Conservation (phyloP, 1,140 invertebrate species). For the Goniozus legneri region DNA sequence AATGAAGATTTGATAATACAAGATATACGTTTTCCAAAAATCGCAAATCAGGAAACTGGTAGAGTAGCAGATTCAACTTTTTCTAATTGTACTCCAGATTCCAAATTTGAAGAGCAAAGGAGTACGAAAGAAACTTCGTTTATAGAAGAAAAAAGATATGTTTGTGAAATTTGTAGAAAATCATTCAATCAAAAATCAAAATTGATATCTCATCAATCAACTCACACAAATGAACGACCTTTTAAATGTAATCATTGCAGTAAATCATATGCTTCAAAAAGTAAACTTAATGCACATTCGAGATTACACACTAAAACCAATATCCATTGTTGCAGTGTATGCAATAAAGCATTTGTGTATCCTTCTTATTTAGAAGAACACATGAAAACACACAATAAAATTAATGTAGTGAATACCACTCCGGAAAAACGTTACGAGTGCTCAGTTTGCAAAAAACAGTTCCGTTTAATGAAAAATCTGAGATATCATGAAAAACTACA, state of each 20-base stretch:
- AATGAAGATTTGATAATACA: slow-evolving; percentile 8
- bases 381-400: slow-evolving; percentile 35
- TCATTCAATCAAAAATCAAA: slow-evolving; percentile 49
- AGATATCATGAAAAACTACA: slow-evolving; percentile 43
- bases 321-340: slow-evolving; percentile 44
- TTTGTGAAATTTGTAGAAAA: slow-evolving; percentile 48
- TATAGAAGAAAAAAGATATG: slow-evolving; percentile 28
- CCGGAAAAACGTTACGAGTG: slow-evolving; percentile 35
- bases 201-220: slow-evolving; percentile 42
- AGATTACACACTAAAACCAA: slow-evolving; percentile 46
- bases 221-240: slow-evolving; percentile 40
- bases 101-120: slow-evolving; percentile 12
- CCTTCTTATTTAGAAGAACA: slow-evolving; percentile 50
- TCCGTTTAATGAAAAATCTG: slow-evolving; percentile 42
- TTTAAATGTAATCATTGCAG: slow-evolving; percentile 43
- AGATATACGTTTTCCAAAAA: slow-evolving; percentile 14
- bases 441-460: slow-evolving; percentile 37
- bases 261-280: slow-evolving; percentile 46
- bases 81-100: slow-evolving; percentile 3
- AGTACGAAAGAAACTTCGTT: not conserved
- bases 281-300: slow-evolving; percentile 47
- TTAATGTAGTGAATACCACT: not conserved
- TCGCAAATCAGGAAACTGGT: slow-evolving; percentile 1
- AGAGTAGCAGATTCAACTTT: slow-evolving; percentile 10
- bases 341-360: slow-evolving; percentile 48